phyloP scores from a whole-genome alignment of 2,113 vertebrate genomes.

The Sterna hirundo region DNA sequence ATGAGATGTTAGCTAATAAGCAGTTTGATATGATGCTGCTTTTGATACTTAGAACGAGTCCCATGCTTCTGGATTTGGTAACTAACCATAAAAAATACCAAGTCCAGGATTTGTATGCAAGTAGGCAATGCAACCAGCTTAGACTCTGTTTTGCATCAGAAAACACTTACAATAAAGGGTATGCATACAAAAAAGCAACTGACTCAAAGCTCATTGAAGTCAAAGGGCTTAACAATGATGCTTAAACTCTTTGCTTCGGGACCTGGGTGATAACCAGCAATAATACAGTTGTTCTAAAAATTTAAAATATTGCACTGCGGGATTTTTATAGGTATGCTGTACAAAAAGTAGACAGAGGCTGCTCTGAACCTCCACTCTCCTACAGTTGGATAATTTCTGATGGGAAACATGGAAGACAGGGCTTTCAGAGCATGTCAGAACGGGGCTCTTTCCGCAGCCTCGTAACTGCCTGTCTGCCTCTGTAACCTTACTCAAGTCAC shows the following conservation, averaged over 20 bases:
- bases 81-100: neutral
- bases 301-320: neutral
- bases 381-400: neutral
- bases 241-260: neutral
- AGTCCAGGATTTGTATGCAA: constrained; percentile 19
- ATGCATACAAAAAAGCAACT: neutral
- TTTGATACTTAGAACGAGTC: neutral
- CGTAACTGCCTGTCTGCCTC: neutral
- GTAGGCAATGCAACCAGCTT: neutral
- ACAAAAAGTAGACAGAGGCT: neutral
- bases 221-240: neutral
- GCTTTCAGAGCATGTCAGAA: neutral
- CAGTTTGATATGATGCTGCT: neutral
- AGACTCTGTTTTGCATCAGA: constrained; percentile 38
- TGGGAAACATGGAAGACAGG: neutral
- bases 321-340: neutral
- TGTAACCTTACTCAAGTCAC: neutral
- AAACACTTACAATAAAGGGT: constrained; percentile 27
- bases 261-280: neutral
- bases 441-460: neutral
- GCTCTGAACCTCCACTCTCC: neutral
- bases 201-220: neutral
- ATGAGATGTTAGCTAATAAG: neutral
- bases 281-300: neutral
- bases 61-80: neutral